Conservation (phyloP, 2,888 invertebrate species). For the Nasonia oneida region DNA sequence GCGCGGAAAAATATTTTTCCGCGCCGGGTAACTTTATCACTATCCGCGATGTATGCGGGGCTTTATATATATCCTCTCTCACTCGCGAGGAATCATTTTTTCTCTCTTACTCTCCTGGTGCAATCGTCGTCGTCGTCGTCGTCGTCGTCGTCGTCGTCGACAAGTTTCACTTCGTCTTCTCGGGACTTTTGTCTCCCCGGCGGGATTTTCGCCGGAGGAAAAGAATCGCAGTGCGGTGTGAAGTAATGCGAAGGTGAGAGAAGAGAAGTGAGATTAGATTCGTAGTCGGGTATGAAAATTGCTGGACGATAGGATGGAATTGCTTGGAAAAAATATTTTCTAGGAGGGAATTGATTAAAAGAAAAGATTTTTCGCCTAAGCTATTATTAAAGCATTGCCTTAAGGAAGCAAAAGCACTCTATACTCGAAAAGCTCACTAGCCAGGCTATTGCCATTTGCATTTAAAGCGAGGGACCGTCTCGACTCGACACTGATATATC, state of each 20-base stretch:
- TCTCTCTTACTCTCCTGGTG: background rate
- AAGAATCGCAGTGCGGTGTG: background rate
- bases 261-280: background rate
- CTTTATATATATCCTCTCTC: background rate
- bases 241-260: background rate
- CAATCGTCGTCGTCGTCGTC: background rate
- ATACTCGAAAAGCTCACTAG: slow-evolving; percentile 50
- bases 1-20: slow-evolving; percentile 10
- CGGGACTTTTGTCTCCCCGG: background rate
- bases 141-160: background rate
- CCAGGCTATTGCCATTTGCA: slow-evolving; percentile 68
- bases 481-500: slow-evolving; percentile 73
- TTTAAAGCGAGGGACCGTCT: slow-evolving; percentile 71
- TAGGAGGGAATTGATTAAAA: background rate
- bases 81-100: background rate
- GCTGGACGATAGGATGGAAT: too few relatives aligned
- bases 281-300: too few relatives aligned
- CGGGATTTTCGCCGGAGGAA: background rate
- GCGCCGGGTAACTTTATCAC: slow-evolving; percentile 12
- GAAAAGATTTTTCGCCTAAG: too few relatives aligned
- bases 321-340: background rate
- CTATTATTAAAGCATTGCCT: too few relatives aligned
- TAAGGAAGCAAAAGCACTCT: background rate
- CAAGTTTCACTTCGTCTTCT: background rate
- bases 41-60: background rate